Evolutionary conservation across 2,888 invertebrate genomes (phyloP).

Genomic region (Lamellibrachia satsuma): DNA sequence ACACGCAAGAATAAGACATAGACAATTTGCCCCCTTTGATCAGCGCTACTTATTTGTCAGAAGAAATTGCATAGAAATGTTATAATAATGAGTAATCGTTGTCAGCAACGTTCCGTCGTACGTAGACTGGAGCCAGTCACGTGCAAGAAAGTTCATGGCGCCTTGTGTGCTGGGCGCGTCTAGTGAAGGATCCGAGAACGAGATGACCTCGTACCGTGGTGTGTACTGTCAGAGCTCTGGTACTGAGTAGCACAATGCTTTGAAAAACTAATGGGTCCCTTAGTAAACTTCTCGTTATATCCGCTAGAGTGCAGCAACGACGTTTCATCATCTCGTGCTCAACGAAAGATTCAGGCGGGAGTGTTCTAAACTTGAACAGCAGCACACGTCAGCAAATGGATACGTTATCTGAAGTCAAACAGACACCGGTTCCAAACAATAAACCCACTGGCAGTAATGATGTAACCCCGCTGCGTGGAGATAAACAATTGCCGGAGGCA

Average conservation of each 20-base stretch:
- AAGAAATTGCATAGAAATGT: no score
- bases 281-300: conserved; percentile 1
- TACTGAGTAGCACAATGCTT: neutral
- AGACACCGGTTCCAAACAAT: neutral
- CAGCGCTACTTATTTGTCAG: no score
- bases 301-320: neutral
- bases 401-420: conserved; percentile 2
- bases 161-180: no score
- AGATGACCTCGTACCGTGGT: no score
- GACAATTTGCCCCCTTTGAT: no score
- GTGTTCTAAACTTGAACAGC: neutral
- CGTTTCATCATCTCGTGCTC: neutral
- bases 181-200: no score
- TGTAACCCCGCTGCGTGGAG: neutral
- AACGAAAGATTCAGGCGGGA: neutral
- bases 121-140: no score
- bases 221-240: neutral
- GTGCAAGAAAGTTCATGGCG: no score
- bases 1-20: no score
- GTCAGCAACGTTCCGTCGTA: no score
- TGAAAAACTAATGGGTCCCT: neutral
- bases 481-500: neutral
- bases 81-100: no score
- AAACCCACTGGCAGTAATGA: neutral
- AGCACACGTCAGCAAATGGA: neutral